Conservation (phyloP, 2,797 vertebrate genomes). For the Nasua narica region DNA sequence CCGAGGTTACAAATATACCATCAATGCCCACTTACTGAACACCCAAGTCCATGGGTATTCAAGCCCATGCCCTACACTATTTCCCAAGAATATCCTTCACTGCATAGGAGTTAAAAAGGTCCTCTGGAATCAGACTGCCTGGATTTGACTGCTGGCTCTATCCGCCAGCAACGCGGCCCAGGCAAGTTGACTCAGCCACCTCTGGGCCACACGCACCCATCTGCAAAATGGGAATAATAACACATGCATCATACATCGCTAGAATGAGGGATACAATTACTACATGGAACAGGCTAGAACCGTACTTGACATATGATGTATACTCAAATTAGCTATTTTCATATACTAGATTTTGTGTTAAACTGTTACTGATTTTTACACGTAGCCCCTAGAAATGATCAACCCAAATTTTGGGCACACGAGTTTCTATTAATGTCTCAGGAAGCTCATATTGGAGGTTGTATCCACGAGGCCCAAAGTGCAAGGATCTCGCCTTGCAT, state of each 20-base stretch:
- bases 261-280: background rate
- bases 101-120: background rate
- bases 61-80: background rate
- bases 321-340: background rate
- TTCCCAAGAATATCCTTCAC: background rate
- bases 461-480: background rate
- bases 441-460: background rate
- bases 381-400: background rate
- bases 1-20: background rate
- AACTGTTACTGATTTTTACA: background rate
- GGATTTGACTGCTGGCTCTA: background rate
- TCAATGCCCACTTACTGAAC: background rate
- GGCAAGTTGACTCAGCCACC: background rate
- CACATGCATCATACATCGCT: too few species aligned
- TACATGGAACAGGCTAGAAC: background rate
- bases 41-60: background rate
- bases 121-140: background rate
- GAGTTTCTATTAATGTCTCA: background rate
- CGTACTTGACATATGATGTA: too few species aligned
- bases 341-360: background rate
- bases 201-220: background rate
- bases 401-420: rapidly evolving
- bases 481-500: background rate
- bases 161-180: background rate
- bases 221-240: background rate